Conservation (phyloP, 1,140 invertebrate genomes). For the Pemphigus obesinymphae region DNA sequence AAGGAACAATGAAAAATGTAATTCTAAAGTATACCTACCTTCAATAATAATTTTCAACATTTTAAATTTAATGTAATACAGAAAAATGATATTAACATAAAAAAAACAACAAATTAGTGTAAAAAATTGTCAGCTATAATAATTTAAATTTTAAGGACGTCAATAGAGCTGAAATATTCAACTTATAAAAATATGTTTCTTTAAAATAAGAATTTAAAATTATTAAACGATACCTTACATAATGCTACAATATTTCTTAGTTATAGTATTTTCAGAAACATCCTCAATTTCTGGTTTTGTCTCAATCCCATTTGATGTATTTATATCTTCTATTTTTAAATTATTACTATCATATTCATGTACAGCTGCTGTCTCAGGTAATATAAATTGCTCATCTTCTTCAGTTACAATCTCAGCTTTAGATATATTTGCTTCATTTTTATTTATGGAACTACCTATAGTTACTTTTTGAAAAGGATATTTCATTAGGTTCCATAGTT, state of each 20-base stretch:
- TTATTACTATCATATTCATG: background rate
- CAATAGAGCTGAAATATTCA: background rate
- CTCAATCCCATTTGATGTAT: background rate
- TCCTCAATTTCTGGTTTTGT: background rate
- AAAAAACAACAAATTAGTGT: background rate
- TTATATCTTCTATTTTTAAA: background rate
- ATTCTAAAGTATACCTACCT: background rate
- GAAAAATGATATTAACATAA: background rate
- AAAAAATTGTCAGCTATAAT: background rate
- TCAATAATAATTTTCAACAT: background rate
- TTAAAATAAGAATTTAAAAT: slow-evolving; percentile 16
- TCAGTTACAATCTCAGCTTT: background rate
- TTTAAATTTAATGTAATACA: background rate
- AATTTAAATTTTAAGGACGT: background rate
- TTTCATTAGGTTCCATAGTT: slow-evolving; percentile 29
- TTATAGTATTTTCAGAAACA: background rate
- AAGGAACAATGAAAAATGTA: background rate
- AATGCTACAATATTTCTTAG: background rate
- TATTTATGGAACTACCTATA: background rate
- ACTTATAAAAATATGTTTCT: background rate
- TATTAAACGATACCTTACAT: slow-evolving; percentile 4
- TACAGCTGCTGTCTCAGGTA: background rate
- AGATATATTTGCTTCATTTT: slow-evolving; percentile 1
- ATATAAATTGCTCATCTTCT: background rate
- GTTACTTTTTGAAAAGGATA: slow-evolving; percentile 26